phyloP scores from a whole-genome alignment of 30 jellyfish, hydroid and myxozoan genomes.

The Aurelia coerulea region DNA sequence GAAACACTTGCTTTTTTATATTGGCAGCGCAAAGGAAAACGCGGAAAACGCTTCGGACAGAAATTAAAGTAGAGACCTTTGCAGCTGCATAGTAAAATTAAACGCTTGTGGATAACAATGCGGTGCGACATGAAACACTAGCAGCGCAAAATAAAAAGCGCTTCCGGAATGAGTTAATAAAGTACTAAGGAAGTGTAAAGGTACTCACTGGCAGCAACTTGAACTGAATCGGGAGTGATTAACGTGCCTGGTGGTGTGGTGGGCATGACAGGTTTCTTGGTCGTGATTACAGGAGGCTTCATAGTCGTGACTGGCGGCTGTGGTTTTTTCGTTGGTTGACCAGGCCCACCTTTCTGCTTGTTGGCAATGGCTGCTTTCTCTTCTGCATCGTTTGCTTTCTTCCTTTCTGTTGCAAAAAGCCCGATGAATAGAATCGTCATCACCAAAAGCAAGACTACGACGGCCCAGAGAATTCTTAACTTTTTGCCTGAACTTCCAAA shows the following conservation, averaged over 20 bases:
- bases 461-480: constrained; percentile 4
- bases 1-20: no score
- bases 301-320: neutral
- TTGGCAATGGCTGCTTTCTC: neutral
- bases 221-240: constrained; percentile 1
- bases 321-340: neutral
- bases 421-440: constrained; percentile 29
- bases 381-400: constrained; percentile 14
- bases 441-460: constrained; percentile 14
- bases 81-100: no score
- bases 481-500: neutral
- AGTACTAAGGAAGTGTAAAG: no score
- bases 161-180: no score
- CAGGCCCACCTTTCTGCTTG: constrained; percentile 8
- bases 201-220: constrained; percentile 47
- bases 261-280: neutral
- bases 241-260: constrained; percentile 16
- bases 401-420: constrained; percentile 34
- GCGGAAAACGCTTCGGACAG: no score
- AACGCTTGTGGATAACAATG: no score
- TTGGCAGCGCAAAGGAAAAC: no score
- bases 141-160: no score
- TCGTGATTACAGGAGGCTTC: neutral
- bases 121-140: no score
- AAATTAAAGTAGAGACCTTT: no score